Evolutionary conservation across 2,797 vertebrate species (phyloP).

Genomic region (Spheniscus humboldti): DNA sequence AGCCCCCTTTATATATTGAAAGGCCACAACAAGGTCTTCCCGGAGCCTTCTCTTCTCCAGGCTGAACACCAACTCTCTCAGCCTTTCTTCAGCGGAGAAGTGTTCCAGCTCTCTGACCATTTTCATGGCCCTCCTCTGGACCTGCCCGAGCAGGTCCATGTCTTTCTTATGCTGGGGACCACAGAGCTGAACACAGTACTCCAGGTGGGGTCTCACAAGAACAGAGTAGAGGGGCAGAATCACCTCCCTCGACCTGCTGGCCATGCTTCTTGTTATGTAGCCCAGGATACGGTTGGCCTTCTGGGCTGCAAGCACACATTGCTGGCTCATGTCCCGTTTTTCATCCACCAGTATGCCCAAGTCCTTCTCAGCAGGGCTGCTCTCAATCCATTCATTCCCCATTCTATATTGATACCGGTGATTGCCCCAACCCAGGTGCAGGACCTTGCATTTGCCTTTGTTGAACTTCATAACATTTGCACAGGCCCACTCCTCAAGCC

Average conservation of each 20-base stretch:
- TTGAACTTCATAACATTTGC: neutral
- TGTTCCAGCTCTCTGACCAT: neutral
- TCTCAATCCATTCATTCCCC: too few species aligned
- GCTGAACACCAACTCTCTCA: neutral
- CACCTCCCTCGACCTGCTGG: neutral
- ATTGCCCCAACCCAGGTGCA: too few species aligned
- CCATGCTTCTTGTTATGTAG: accelerated
- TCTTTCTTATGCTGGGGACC: neutral
- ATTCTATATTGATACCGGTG: too few species aligned
- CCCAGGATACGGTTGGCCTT: neutral
- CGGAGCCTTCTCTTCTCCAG: neutral
- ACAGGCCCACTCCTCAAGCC: too few species aligned
- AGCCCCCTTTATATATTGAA: too few species aligned
- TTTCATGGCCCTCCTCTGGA: neutral
- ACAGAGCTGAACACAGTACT: neutral
- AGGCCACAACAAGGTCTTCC: too few species aligned
- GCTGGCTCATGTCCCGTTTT: neutral
- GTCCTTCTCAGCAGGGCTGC: too few species aligned
- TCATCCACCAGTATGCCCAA: neutral
- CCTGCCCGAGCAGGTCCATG: accelerated
- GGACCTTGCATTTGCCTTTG: too few species aligned
- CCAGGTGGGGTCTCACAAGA: neutral
- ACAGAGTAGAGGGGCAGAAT: neutral
- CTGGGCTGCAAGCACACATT: neutral
- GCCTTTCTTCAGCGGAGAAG: neutral